phyloP scores from a whole-genome alignment of 2,113 vertebrate genomes.

The Datnioides undecimradiatus region DNA sequence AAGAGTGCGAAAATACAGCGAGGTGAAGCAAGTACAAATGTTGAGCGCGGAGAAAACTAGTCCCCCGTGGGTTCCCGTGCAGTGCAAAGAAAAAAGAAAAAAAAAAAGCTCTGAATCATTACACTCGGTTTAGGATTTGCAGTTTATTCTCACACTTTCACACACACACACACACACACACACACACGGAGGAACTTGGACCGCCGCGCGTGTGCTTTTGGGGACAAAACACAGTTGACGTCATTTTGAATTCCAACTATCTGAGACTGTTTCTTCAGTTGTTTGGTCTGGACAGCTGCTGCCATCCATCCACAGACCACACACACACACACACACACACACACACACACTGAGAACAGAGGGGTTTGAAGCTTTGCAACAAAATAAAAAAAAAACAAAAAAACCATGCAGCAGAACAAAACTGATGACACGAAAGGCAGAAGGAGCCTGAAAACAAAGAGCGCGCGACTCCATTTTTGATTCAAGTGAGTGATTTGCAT shows the following conservation, averaged over 20 bases:
- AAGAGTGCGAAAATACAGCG: slow-evolving; percentile 72
- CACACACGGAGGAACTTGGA: slow-evolving; percentile 16
- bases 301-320: slow-evolving; percentile 61
- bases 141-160: slow-evolving; percentile 59
- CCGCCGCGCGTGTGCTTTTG: too few relatives aligned
- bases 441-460: slow-evolving; percentile 67
- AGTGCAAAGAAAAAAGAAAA: slow-evolving; percentile 3
- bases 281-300: slow-evolving; percentile 81
- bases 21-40: slow-evolving; percentile 80
- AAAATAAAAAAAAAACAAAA: slow-evolving; percentile 8
- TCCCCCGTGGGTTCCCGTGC: slow-evolving; percentile 67
- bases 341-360: slow-evolving; percentile 1
- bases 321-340: slow-evolving; percentile 42
- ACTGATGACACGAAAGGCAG: neutral
- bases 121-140: slow-evolving; percentile 40
- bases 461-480: slow-evolving; percentile 67
- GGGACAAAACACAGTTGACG: slow-evolving; percentile 62
- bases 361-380: neutral
- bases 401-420: neutral
- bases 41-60: slow-evolving; percentile 74
- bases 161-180: slow-evolving; percentile 2
- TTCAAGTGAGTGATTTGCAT: slow-evolving; percentile 86
- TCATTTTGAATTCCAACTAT: slow-evolving; percentile 81
- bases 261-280: slow-evolving; percentile 69
- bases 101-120: slow-evolving; percentile 37